These are phyloP conservation scores for Porites rus DNA, from an alignment of 92 coral and sea anemone species.

Conservation along the genomic window DNA sequence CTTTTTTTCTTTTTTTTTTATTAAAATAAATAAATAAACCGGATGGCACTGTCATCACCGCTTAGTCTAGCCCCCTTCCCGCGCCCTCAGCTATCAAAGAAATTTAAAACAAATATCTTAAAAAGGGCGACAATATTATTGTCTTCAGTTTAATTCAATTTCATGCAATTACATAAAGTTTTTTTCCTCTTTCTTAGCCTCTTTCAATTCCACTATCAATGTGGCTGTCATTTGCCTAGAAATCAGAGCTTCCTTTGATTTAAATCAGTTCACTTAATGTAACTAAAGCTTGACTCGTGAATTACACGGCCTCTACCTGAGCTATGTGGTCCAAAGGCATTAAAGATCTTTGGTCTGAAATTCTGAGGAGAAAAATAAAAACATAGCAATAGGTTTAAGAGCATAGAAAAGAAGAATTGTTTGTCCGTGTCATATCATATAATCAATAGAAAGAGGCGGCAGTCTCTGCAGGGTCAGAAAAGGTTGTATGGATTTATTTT, in stretches of 20 bases:
- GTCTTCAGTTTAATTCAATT: neutral
- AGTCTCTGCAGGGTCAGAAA: neutral
- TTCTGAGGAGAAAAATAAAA: neutral
- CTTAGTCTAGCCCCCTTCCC: too few species aligned
- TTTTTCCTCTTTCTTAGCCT: neutral
- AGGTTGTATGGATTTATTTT: too few species aligned
- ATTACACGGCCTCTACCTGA: neutral
- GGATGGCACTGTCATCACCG: too few species aligned
- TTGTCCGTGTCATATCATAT: neutral
- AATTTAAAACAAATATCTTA: neutral
- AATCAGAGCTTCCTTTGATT: neutral
- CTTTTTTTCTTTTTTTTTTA: too few species aligned
- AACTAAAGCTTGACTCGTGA: neutral
- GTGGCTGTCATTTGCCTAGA: constrained; percentile 13
- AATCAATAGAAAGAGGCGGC: neutral
- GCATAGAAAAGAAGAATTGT: neutral
- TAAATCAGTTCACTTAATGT: neutral
- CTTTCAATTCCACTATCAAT: neutral
- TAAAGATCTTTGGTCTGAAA: neutral
- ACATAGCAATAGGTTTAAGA: neutral
- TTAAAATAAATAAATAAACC: too few species aligned
- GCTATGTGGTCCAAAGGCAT: neutral
- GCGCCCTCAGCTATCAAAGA: too few species aligned
- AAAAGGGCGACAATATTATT: neutral
- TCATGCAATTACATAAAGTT: neutral